Evolutionary conservation across 2,888 invertebrate species (phyloP), one percentile per base, ranked within the genome.

Genomic region (Lasioglossum pauxillum): DNA sequence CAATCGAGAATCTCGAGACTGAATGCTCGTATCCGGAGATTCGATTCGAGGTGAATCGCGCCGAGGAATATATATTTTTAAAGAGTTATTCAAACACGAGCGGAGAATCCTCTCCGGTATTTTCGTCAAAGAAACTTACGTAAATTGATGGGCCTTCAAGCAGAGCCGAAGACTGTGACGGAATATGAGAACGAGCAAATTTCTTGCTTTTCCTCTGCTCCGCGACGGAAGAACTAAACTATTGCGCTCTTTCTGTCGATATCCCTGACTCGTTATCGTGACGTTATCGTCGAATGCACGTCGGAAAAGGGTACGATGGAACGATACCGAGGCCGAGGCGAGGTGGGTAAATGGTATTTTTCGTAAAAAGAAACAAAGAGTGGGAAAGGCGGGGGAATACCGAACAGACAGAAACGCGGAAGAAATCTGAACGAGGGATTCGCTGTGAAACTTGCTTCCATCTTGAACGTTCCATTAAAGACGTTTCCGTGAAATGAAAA

Each of bases 261-360:
- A 85, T 64, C 75, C 87, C 87, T 78, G 83, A 71, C 85, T 89
- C 87, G 87, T 85, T 84, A 87, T 89, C 87, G 85, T 78, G 87
- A 80, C 85, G 82, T 89, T 89, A 87, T 89, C 87, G 87, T 83
- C 69, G 84, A 82, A 69, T 60, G 81, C 78, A 80, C 80, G 69
- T 69, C 69, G 83, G 74, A 80, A 86, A 86, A 82, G 80, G 81
- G 75, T 77, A 69, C 83, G 86, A 72, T 60, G 80, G 82, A 76
- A 76, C 73, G 72, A 76, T 67, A 72, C 72, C 38, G 64, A 4
- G 67, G 16, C 41, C 7, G 57, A 49, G 72, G 41, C 46, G 76
- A 74, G 67, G 53, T 53, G 75, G 71, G 84, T 71, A 84, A 85
- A 84, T 49, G 79, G 78, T 76, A 73, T 74, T 80, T 71, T 84